Conservation (phyloP, 1,140 invertebrate genomes). For the Drosophila ogumai region DNA sequence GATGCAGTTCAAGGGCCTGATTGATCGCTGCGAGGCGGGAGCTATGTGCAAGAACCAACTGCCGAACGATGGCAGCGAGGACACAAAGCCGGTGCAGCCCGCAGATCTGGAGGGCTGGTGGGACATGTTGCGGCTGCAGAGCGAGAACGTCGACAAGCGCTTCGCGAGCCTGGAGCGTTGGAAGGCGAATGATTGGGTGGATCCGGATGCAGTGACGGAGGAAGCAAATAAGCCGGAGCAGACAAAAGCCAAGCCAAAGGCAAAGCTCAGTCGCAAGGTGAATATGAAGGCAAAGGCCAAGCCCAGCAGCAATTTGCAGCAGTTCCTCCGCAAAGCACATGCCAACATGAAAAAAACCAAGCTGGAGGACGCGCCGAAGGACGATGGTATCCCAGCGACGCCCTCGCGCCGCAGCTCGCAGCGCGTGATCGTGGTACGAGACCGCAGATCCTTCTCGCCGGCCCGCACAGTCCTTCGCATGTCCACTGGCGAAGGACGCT, state of each 20-base stretch:
- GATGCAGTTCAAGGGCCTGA: constrained; percentile 88
- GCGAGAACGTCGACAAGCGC: constrained; percentile 86
- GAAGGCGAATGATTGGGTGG: constrained; percentile 86
- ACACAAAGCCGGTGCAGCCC: constrained; percentile 86
- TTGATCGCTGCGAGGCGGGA: constrained; percentile 87
- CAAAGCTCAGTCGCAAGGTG: constrained; percentile 38
- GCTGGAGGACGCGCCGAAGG: not conserved
- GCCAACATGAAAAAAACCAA: constrained; percentile 60
- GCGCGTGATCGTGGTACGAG: constrained; percentile 53
- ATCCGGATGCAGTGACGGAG: constrained; percentile 72
- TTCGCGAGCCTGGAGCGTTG: constrained; percentile 86
- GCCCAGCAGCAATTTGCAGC: constrained; percentile 57
- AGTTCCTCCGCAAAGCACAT: constrained; percentile 65
- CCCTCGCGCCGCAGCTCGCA: constrained; percentile 7
- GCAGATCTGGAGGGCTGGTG: constrained; percentile 91
- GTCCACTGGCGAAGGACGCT: constrained; percentile 29
- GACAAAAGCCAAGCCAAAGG: constrained; percentile 18
- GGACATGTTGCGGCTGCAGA: constrained; percentile 90
- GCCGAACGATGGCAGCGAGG: constrained; percentile 85
- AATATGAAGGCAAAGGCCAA: constrained; percentile 46
- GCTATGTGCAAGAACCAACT: constrained; percentile 40
- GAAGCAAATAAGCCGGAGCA: constrained; percentile 2
- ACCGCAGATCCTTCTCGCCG: constrained; percentile 65
- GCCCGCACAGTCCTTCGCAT: constrained; percentile 62
- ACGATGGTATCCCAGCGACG: not conserved